A percentile compares a stretch with the other conserved stretches of the same genome.
Evolutionary conservation across 2,113 vertebrate species (phyloP).

Genomic region (Petroica traversi): DNA sequence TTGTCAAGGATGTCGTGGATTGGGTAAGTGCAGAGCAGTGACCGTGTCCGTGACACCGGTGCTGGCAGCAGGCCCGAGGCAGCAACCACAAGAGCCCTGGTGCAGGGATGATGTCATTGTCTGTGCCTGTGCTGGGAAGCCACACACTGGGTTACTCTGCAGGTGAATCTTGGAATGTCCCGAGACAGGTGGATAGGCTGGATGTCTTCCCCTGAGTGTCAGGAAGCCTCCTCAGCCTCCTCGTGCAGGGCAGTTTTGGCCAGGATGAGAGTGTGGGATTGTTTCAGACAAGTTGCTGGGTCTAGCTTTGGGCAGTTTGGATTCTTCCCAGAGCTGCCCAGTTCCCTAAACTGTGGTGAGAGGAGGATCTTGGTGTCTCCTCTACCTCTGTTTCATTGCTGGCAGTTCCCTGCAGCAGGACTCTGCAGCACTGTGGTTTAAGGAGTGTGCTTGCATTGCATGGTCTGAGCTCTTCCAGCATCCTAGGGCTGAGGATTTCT

Average conservation of each 20-base stretch:
- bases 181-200: background rate
- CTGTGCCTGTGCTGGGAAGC: background rate
- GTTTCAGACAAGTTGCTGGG: background rate
- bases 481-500: background rate
- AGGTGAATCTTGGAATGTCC: background rate
- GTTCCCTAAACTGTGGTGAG: background rate
- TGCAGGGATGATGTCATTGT: background rate
- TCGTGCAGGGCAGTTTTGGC: background rate
- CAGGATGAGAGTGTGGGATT: background rate
- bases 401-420: background rate
- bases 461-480: background rate
- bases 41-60: background rate
- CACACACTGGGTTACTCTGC: background rate
- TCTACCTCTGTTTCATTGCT: background rate
- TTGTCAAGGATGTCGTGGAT: conserved; percentile 91
- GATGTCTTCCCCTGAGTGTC: background rate
- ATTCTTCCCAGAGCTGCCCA: background rate
- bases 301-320: background rate
- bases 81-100: background rate
- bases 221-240: background rate
- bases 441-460: background rate
- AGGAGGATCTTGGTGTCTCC: background rate
- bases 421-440: background rate
- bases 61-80: background rate
- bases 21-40: conserved; percentile 75